Base-by-base conservation (phyloP, 2,888 invertebrate species). In the Iphiclides podalirius region DNA sequence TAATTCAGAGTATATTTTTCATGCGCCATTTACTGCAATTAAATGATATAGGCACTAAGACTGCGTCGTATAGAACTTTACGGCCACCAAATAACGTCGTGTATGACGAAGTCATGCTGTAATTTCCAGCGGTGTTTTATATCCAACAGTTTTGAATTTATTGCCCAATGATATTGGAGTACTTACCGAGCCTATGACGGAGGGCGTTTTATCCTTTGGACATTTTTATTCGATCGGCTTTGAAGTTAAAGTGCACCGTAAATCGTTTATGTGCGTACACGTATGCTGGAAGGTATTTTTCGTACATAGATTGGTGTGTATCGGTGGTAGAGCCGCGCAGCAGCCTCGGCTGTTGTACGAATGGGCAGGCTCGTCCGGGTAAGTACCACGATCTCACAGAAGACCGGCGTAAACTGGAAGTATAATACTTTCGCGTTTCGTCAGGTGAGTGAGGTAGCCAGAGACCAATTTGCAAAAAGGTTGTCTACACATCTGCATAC, bases 111-210 rank as follows among this genome's bases (percentile, higher is more conserved):
- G 57, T 55, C 52, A 54, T 52, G 48, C 55, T 61, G 61, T 64
- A 59, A 63, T 61, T 63, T 64, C 53, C 58, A 60, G 55, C 52
- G 53, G 53, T 54, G 50, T 58, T 62, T 61, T 60, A 62, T 57
- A 55, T 42, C 45, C 49, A 37, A 53, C 42, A 63, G 58, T 58
- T 62, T 64, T 60, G 58, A 64, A 67, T 67, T 66, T 66, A 67
- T 61, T 46, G 60, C 41, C 47, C 58, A 56, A 65, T 67, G 61
- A 67, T 60, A 65, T 64, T 57, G 54, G 50, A 28, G 53, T 54
- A 17, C 28, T 42, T 43, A 53, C 31, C 36, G 17, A 42, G 17
- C 46, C 13, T 46, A 49, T 50, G 43, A 48, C 42, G 34, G 46
- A n/a, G n/a, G n/a, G n/a, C n/a, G n/a, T n/a, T n/a, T n/a, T 45